Percentiles rank a stretch among this genome's conserved stretches.
Evolutionary conservation across 2,113 vertebrate species (phyloP).

Genomic region (Hipposideros armiger): DNA sequence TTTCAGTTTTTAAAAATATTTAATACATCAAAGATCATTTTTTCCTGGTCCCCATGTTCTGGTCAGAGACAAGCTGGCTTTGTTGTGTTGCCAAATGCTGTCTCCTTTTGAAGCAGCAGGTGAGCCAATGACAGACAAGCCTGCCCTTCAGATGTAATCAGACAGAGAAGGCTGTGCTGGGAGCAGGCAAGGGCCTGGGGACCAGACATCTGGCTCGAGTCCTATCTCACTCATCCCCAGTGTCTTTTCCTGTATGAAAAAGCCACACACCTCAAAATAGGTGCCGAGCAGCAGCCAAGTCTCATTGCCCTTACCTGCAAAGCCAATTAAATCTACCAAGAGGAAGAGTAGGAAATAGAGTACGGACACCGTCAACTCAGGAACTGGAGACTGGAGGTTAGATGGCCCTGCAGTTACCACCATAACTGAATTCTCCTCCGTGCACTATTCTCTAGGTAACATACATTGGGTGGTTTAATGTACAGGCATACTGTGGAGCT

Average conservation of each 20-base stretch:
- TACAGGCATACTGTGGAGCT: too few relatives aligned
- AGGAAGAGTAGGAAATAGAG: neutral
- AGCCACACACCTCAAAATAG: neutral
- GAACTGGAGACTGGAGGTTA: neutral
- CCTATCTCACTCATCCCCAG: neutral
- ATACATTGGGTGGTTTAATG: accelerated
- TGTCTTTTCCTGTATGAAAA: neutral
- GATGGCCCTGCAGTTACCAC: neutral
- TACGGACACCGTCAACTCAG: neutral
- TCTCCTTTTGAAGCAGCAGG: neutral
- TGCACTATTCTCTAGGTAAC: accelerated
- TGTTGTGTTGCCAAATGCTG: neutral
- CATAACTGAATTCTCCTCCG: neutral
- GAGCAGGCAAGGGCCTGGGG: neutral
- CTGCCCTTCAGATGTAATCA: neutral
- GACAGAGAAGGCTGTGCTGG: neutral
- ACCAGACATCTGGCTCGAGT: neutral
- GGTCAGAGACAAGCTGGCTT: neutral
- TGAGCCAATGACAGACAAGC: neutral
- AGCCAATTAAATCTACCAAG: neutral
- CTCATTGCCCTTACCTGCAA: neutral
- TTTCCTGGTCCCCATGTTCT: neutral
- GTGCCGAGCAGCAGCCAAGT: neutral
- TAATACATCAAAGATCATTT: neutral
- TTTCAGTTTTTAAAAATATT: neutral